A percentile compares a stretch with the other conserved stretches of the same genome.
Evolutionary conservation across 2,888 invertebrate genomes (phyloP).

Genomic region (Agrypnus murinus): DNA sequence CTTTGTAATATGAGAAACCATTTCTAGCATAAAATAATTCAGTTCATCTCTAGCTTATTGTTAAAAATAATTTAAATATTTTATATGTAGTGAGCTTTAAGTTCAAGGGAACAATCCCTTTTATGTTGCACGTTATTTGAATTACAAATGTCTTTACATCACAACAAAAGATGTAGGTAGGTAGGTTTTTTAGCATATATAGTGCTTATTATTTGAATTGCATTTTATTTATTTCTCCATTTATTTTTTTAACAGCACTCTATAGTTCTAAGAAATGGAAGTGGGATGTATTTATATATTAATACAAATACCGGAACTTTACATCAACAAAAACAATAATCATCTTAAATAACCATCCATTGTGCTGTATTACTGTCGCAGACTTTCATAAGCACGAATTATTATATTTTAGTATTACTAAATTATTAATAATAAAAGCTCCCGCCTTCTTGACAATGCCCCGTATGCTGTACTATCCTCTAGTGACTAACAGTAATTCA

Average conservation of each 20-base stretch:
- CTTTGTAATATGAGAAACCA: too few species aligned
- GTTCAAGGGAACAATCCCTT: constrained; percentile 16
- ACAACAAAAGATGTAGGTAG: constrained; percentile 12
- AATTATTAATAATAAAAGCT: too few species aligned
- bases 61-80: too few species aligned
- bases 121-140: not conserved
- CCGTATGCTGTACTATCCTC: too few species aligned
- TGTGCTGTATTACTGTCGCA: not conserved
- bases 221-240: not conserved
- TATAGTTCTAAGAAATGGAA: not conserved
- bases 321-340: too few species aligned
- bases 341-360: not conserved
- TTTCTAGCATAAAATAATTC: too few species aligned
- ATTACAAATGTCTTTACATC: constrained; percentile 14
- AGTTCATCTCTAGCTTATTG: too few species aligned
- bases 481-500: too few species aligned
- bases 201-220: constrained; percentile 8
- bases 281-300: not conserved
- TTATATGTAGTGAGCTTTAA: not conserved
- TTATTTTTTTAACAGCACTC: not conserved
- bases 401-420: too few species aligned
- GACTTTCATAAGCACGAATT: too few species aligned
- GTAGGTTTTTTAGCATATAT: constrained; percentile 11
- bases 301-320: not conserved
- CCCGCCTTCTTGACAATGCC: too few species aligned